Base-by-base conservation (phyloP, 2,888 invertebrate genomes). In the Corythucha ciliata region DNA sequence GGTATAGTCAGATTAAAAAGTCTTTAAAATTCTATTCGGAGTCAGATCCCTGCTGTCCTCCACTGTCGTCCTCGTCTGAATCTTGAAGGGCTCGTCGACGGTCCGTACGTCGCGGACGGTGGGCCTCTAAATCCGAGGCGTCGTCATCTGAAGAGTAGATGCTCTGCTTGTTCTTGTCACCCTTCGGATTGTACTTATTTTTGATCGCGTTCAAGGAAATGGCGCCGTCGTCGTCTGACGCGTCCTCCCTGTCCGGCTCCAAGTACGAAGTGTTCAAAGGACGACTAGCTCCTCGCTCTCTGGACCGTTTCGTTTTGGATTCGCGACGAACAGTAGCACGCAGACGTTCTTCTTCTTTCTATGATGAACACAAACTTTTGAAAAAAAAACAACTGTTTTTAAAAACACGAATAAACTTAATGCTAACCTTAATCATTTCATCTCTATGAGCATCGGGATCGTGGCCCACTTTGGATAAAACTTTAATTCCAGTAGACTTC, bases 271-370 rank as follows among this genome's bases (percentile, higher is more conserved):
- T 65, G 33, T 70, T 72, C 14, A 78, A 63, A 1, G 73, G 72
- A 25, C 74, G 71, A 47, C 70, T 65, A 3, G 70, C 67, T 4
- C 69, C 68, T 63, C 69, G 66, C 63, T 79, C 78, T 53, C 72
- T 68, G 40, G 66, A 71, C 57, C 75, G 67, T 59, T 78, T 71
- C 58, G 77, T 74, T 61, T 78, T 78, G 53, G 71, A 76, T 63
- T 81, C 81, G 24, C 78, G 69, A 10, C 89, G 79, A 72, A 89
- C 82, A 1, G 91, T 85, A 47, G 94, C 91, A 34, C 90, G 78
- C 8, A 98, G 69, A 65, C 89, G 84, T 70, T 97, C 96, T 69
- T 98, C 97, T 65, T 97, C 98, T 80, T 93, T 93, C 81, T 89
- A 63, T 3, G n/a, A n/a, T n/a, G n/a, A 53, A 55, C 21, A 21